phyloP scores from a whole-genome alignment of 2,888 invertebrate genomes.

The Thyatira batis region DNA sequence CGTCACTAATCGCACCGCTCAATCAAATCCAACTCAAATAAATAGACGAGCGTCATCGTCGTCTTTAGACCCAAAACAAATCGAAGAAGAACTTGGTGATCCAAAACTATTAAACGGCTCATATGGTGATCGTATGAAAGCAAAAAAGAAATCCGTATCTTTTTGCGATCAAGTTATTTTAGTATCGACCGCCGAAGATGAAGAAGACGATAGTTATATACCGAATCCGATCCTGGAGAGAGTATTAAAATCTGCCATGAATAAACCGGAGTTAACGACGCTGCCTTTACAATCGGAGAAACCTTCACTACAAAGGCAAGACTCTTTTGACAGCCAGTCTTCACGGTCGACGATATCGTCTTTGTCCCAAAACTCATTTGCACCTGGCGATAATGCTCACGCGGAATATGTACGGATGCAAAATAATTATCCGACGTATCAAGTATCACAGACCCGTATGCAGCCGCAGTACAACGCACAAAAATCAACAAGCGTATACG shows the following conservation, averaged over 20 bases:
- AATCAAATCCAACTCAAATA: conserved; percentile 60
- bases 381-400: conserved; percentile 56
- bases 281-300: conserved; percentile 76
- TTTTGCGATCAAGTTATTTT: conserved; percentile 97
- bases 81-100: conserved; percentile 65
- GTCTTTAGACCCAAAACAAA: conserved; percentile 70
- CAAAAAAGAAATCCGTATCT: conserved; percentile 96
- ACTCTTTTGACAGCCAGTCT: conserved; percentile 78
- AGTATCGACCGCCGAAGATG: conserved; percentile 95
- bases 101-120: conserved; percentile 60
- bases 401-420: conserved; percentile 68
- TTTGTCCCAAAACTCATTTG: conserved; percentile 68
- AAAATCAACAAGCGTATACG: conserved; percentile 59
- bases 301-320: conserved; percentile 72
- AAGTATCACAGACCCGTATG: conserved; percentile 59
- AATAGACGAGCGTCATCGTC: conserved; percentile 69
- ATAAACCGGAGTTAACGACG: conserved; percentile 85
- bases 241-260: conserved; percentile 91
- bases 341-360: conserved; percentile 78
- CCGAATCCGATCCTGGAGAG: conserved; percentile 95
- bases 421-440: conserved; percentile 65
- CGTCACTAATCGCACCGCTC: conserved; percentile 70
- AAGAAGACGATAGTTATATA: conserved; percentile 94
- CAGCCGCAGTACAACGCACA: conserved; percentile 65
- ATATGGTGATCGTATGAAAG: conserved; percentile 81